Base-by-base conservation (phyloP, 2,113 vertebrate genomes). In the Lynx canadensis region DNA sequence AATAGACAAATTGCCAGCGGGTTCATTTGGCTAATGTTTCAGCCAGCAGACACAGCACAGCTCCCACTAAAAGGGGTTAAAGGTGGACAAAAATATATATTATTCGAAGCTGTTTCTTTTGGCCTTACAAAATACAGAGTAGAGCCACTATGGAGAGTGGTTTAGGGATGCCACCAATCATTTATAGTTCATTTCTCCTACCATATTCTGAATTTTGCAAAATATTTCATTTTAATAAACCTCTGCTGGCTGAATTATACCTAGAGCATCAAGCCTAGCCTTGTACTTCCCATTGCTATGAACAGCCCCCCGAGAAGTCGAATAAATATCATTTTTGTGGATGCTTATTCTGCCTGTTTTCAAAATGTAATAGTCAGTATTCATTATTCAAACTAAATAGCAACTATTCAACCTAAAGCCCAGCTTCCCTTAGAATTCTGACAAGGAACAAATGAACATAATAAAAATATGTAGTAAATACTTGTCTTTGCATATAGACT, bases 21-120 rank as follows among this genome's bases (percentile, higher is more conserved):
- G 97, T 93, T 98, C 98, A 97, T 91, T 96, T 97, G 96, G 96
- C 86, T 98, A 98, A 98, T 97, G 92, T 96, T 95, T 97, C 96
- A 96, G 94, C 69, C 27, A 3, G 66, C 55, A 68, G 94, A 84
- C 92, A 21, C 0, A 11, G 93, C 96, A 95, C 95, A 97, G 73
- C 63, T 98, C 86, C 95, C 68, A 65, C 96, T 97, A 97, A 97
- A 95, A 97, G 92, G 94, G 78, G 96, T 50, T 78, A 91, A 95
- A 96, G 88, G 95, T 97, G 97, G 65, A 38, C 66, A 88, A 92
- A 85, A 93, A 97, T 93, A 93, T 21, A 29, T 73, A 21, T 94
- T 45, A 94, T 96, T 94, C 19, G 84, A 48, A 4, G 0, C 9
- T 66, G 11, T 78, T 95, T 89, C 92, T 95, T 84, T 27, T 73